Evolutionary conservation across 2,888 invertebrate genomes (phyloP).

Genomic region (Thera obeliscata): DNA sequence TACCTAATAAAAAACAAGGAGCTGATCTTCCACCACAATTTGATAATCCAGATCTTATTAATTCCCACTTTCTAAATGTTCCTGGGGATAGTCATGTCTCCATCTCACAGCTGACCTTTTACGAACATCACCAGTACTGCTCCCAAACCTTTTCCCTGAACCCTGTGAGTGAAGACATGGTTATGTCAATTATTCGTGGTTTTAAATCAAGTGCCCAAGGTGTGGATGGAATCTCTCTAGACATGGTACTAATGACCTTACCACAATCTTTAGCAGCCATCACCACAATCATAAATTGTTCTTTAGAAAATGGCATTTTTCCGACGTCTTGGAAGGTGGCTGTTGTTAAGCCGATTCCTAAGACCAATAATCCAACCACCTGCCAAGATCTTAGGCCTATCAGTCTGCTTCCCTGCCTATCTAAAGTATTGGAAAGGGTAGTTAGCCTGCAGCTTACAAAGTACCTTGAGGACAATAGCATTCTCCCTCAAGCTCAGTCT

Average conservation of each 20-base stretch:
- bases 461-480: too few species aligned
- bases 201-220: background rate
- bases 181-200: background rate
- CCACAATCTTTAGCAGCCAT: background rate
- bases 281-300: background rate
- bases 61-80: too few species aligned
- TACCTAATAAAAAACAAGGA: background rate
- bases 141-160: background rate
- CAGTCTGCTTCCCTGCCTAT: too few species aligned
- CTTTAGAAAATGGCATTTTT: background rate
- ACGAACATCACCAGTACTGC: background rate
- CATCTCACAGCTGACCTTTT: background rate
- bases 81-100: too few species aligned
- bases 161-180: background rate
- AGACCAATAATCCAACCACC: background rate
- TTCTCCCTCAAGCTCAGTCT: too few species aligned
- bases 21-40: background rate
- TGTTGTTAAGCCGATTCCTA: background rate
- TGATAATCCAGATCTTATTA: too few species aligned
- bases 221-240: background rate
- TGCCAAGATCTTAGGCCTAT: background rate
- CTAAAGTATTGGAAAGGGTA: too few species aligned
- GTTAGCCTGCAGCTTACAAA: too few species aligned
- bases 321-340: background rate
- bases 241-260: background rate